Evolutionary conservation across 2,888 invertebrate genomes (phyloP).

Genomic region (Abrostola tripartita): DNA sequence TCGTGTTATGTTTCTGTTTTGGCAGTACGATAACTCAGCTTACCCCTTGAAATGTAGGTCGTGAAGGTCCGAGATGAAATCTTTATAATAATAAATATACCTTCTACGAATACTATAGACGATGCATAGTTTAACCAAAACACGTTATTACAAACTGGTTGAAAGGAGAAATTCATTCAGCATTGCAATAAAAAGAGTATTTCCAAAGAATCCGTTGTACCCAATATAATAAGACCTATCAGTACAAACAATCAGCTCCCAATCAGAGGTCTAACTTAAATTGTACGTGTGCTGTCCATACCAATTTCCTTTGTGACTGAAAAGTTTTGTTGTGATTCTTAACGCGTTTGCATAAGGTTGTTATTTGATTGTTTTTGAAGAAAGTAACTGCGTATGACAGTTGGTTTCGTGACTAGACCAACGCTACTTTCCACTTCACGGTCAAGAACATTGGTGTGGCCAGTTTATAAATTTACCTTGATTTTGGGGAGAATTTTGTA

Average conservation of each 20-base stretch:
- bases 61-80: too few relatives aligned
- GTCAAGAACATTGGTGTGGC: conserved; percentile 81
- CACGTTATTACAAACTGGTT: conserved; percentile 31
- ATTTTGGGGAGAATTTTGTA: conserved; percentile 31
- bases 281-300: conserved; percentile 26
- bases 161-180: conserved; percentile 57
- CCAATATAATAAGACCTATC: conserved; percentile 53
- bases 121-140: conserved; percentile 5
- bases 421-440: conserved; percentile 83
- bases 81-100: not conserved
- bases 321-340: conserved; percentile 23
- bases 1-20: too few relatives aligned
- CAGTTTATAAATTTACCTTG: conserved; percentile 52
- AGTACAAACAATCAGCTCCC: not conserved
- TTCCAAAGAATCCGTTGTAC: conserved; percentile 52
- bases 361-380: conserved; percentile 43
- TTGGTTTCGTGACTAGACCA: conserved; percentile 65
- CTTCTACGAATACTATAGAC: not conserved
- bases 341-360: conserved; percentile 39
- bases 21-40: too few relatives aligned
- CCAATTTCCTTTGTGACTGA: conserved; percentile 20
- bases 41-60: too few relatives aligned
- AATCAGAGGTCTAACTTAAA: conserved; percentile 50
- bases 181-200: conserved; percentile 58
- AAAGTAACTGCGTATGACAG: conserved; percentile 31